Percentiles rank a stretch among this genome's conserved stretches.
Evolutionary conservation across 2,113 vertebrate species (phyloP).

Genomic region (Caloenas nicobarica): DNA sequence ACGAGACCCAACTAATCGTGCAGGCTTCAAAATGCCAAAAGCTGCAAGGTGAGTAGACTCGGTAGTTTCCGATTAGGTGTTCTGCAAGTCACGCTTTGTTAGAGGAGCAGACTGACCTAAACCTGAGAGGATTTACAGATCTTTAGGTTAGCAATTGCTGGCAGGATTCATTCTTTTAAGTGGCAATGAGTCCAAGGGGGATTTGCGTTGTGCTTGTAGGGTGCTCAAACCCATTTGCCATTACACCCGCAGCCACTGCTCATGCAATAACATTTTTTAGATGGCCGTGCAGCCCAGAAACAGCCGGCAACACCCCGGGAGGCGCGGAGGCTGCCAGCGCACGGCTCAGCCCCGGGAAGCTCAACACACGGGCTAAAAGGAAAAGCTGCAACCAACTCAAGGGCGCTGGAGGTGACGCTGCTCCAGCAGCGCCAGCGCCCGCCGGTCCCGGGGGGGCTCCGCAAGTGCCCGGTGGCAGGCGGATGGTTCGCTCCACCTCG

Average conservation of each 20-base stretch:
- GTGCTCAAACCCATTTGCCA: rapidly evolving
- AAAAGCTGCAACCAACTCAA: rapidly evolving
- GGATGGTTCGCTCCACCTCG: too few relatives aligned
- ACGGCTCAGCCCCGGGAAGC: background rate
- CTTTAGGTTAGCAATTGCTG: too few relatives aligned
- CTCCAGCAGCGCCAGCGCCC: background rate
- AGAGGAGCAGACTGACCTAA: too few relatives aligned
- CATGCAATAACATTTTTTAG: rapidly evolving
- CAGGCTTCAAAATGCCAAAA: too few relatives aligned
- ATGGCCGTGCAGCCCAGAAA: background rate
- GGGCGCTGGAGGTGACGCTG: background rate
- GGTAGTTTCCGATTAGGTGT: too few relatives aligned
- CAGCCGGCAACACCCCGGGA: rapidly evolving
- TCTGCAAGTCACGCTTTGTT: too few relatives aligned
- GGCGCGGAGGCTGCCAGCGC: background rate
- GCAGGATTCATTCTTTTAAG: too few relatives aligned
- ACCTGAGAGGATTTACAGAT: too few relatives aligned
- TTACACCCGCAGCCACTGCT: rapidly evolving
- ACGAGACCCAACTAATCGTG: too few relatives aligned
- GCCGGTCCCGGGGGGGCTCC: too few relatives aligned
- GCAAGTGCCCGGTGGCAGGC: rapidly evolving
- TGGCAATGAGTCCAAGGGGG: background rate
- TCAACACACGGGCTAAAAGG: rapidly evolving
- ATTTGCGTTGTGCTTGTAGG: rapidly evolving
- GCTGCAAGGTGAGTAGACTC: too few relatives aligned